Base-by-base conservation (phyloP, 2,888 invertebrate species). In the Chirona hameri region DNA sequence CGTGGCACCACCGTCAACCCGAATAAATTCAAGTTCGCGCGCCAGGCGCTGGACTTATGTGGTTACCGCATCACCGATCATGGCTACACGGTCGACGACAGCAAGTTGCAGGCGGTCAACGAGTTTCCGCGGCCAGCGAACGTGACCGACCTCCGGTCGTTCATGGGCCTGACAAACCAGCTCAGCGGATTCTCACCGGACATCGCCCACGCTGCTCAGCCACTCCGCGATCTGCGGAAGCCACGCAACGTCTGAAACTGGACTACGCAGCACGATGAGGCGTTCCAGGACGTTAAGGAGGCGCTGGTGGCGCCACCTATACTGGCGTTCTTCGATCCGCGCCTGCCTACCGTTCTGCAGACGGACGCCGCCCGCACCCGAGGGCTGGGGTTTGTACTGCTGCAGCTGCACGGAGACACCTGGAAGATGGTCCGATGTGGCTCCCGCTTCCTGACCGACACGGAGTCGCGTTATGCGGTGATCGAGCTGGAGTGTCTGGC, bases 51-150 rank as follows among this genome's bases (percentile, higher is more conserved):
- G 27, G 29, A 72, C 3, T 27, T 18, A 27, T 72, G 72, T 27
- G 29, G 72, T 29, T 29, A 15, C 7, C 27, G 27, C 12, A 12
- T 2, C 12, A 27, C 9, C 9, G 14, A 72, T 9, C 27, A 18
- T n/a, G 29, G 29, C 27, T 72, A 29, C 29, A 72, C 72, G 14
- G 29, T 65, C 21, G 83, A 83, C 79, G 18, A 24, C n/a, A 69
- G 21, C 60, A 83, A 82, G 69, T 60, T 83, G 27, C 60, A 21
- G 5, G 84, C 83, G 0, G 81, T 84, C 46, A 7, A 55, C 55
- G 69, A 81, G 0, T 84, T 84, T 60, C 81, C 83, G 1, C 55
- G 24, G 24, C 82, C 83, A n/a, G 65, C 60, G n/a, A 81, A 82
- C 48, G 29, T 81, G 21, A 82, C 82, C 4, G 83, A 83, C 14